These are phyloP conservation scores for Imbricaverruca yamaguchii DNA, from an alignment of 2,888 invertebrate species.

Conservation along the genomic window DNA sequence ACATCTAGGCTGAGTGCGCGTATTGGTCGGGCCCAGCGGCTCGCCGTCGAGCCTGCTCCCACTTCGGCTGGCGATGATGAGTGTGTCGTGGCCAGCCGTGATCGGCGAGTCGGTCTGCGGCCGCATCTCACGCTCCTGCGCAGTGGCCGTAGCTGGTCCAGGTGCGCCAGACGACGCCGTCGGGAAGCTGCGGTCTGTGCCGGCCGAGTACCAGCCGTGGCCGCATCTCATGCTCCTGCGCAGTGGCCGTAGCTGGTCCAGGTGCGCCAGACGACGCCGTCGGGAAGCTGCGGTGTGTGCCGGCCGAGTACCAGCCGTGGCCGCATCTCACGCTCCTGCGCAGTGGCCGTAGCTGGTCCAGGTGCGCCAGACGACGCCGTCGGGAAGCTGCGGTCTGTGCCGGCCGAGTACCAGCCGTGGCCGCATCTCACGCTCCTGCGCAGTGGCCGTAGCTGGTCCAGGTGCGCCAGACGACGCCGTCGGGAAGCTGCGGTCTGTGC, in stretches of 20 bases:
- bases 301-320: no score
- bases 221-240: no score
- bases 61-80: constrained; percentile 28
- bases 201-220: constrained; percentile 34
- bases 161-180: constrained; percentile 36
- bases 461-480: constrained; percentile 36
- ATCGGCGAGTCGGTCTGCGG: constrained; percentile 29
- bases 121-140: no score
- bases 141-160: no score
- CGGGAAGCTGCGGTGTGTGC: no score
- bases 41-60: not conserved
- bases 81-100: constrained; percentile 31
- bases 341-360: no score
- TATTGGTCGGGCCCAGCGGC: constrained; percentile 24
- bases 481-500: constrained; percentile 34
- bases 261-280: no score
- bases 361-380: constrained; percentile 36
- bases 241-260: no score
- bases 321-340: no score
- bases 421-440: constrained; percentile 34
- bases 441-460: constrained; percentile 36
- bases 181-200: constrained; percentile 34
- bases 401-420: constrained; percentile 35
- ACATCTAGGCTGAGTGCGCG: constrained; percentile 22
- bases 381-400: constrained; percentile 34